Evolutionary conservation across 35 echinoderm and acorn worm genomes (phyloP).

Genomic region (Chiridota heheva): DNA sequence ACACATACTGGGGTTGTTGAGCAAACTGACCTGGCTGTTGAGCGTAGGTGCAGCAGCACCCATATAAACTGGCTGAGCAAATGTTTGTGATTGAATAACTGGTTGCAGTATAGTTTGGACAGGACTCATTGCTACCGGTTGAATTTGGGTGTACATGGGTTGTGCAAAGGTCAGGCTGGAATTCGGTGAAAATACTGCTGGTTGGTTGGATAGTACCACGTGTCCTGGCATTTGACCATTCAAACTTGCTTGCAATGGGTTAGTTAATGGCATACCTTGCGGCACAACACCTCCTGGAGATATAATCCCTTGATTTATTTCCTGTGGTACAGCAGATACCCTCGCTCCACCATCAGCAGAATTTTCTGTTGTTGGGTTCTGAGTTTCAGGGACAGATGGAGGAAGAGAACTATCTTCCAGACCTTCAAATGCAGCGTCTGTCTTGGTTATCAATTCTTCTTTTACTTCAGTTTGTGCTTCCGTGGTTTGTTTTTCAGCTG

Average conservation of each 20-base stretch:
- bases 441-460: constrained; percentile 14
- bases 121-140: constrained; percentile 42
- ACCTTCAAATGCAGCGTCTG: constrained; percentile 15
- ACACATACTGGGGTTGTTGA: constrained; percentile 26
- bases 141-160: constrained; percentile 31
- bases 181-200: constrained; percentile 28
- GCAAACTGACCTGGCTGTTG: background rate
- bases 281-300: too few species aligned
- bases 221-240: constrained; percentile 6
- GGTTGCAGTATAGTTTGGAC: constrained; percentile 33
- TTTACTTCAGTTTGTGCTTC: constrained; percentile 20
- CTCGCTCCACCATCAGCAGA: too few species aligned
- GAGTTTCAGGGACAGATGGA: too few species aligned
- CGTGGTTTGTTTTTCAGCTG: constrained; percentile 7
- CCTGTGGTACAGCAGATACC: too few species aligned
- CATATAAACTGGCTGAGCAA: background rate
- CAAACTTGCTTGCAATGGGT: too few species aligned
- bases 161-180: constrained; percentile 29
- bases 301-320: too few species aligned
- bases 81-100: constrained; percentile 1
- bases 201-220: constrained; percentile 22
- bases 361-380: too few species aligned
- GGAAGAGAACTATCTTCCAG: background rate
- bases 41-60: background rate
- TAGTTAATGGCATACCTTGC: too few species aligned